Evolutionary conservation across 2,797 vertebrate genomes (phyloP).

Genomic region (Pantherophis alleghaniensis): DNA sequence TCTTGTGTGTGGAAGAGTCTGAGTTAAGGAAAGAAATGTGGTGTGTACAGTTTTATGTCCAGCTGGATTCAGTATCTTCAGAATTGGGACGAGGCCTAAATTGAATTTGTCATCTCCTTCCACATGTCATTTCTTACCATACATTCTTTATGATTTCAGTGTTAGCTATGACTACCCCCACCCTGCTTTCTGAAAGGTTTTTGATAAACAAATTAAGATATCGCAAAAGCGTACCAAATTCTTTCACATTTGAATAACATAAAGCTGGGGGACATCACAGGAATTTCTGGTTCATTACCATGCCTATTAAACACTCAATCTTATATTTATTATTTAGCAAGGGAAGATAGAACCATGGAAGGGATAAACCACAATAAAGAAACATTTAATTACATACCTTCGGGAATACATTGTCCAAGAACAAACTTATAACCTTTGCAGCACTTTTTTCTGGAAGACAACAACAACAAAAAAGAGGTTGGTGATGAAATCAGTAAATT

Average conservation of each 20-base stretch:
- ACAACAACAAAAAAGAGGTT: slow-evolving; percentile 48
- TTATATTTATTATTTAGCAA: not conserved
- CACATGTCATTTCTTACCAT: not conserved
- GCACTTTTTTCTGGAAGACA: slow-evolving; percentile 88
- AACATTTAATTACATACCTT: slow-evolving; percentile 82
- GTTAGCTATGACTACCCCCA: not conserved
- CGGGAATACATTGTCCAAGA: slow-evolving; percentile 96
- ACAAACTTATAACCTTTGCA: slow-evolving; percentile 97
- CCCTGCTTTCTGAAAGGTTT: not conserved
- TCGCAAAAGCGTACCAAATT: not conserved
- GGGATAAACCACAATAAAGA: not conserved
- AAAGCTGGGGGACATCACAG: not conserved
- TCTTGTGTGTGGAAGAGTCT: not conserved
- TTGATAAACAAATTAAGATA: not conserved
- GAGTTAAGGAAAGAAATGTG: not conserved
- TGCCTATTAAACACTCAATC: not conserved
- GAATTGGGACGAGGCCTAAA: not conserved
- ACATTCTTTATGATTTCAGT: not conserved
- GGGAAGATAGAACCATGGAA: slow-evolving; percentile 15
- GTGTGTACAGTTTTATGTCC: not conserved
- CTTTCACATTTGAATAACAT: not conserved
- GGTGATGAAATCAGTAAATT: slow-evolving; percentile 36
- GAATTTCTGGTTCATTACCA: not conserved
- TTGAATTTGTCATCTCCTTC: not conserved
- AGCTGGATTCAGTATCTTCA: not conserved